phyloP scores from a whole-genome alignment of 2,888 invertebrate genomes.

The Syrista parreyssii region DNA sequence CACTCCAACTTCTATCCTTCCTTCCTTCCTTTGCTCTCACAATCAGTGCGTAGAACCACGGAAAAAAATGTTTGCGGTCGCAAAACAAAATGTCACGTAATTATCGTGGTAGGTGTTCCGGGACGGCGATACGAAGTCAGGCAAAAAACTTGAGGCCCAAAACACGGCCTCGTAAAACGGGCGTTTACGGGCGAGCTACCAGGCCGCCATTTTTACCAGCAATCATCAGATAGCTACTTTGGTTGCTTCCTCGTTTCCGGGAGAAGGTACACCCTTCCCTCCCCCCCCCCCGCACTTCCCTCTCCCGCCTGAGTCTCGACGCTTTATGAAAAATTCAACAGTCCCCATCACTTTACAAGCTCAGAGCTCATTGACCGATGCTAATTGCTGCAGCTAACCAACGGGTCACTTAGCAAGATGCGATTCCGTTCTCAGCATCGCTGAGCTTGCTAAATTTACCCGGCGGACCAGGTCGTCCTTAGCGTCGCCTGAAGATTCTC shows the following conservation, averaged over 20 bases:
- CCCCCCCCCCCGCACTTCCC: constrained; percentile 11
- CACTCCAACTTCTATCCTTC: constrained; percentile 10
- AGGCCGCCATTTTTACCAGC: too few species aligned
- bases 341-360: too few species aligned
- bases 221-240: too few species aligned
- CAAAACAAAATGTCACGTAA: constrained; percentile 59
- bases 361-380: constrained; percentile 35
- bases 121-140: constrained; percentile 24
- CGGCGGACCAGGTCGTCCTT: neutral
- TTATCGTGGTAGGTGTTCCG: constrained; percentile 59
- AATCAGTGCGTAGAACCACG: constrained; percentile 34
- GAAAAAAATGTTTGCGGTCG: constrained; percentile 49
- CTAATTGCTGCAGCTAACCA: constrained; percentile 58
- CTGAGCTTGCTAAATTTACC: neutral
- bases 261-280: neutral
- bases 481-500: too few species aligned
- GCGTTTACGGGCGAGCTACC: constrained; percentile 45
- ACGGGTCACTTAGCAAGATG: constrained; percentile 54
- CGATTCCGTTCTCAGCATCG: too few species aligned
- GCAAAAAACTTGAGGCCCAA: constrained; percentile 37
- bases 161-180: constrained; percentile 52
- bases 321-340: too few species aligned
- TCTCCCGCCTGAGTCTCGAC: constrained; percentile 5
- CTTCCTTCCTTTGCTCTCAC: constrained; percentile 15
- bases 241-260: neutral